Evolutionary conservation across 2,797 vertebrate species (phyloP).

Genomic region (Miichthys miiuy): DNA sequence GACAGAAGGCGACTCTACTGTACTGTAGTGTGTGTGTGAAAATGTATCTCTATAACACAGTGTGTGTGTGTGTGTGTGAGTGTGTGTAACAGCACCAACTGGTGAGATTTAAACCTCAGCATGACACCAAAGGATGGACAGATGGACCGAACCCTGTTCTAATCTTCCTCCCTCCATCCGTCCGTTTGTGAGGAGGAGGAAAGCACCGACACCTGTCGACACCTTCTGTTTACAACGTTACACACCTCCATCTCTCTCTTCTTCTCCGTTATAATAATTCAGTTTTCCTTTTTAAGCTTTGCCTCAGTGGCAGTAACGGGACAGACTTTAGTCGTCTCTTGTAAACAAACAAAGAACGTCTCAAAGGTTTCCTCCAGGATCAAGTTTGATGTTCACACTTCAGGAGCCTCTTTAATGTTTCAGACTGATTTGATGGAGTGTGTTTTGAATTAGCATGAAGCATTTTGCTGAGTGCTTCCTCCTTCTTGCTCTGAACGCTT

Average conservation of each 20-base stretch:
- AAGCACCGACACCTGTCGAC: slow-evolving; percentile 19
- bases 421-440: too few relatives aligned
- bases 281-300: too few relatives aligned
- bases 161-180: slow-evolving; percentile 24
- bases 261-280: not conserved
- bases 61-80: not conserved
- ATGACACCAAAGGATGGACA: slow-evolving; percentile 56
- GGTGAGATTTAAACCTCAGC: slow-evolving; percentile 50
- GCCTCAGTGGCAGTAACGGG: too few relatives aligned
- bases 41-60: not conserved
- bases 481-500: too few relatives aligned
- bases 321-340: too few relatives aligned
- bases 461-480: too few relatives aligned
- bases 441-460: too few relatives aligned
- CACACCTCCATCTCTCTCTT: not conserved
- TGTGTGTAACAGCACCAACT: slow-evolving; percentile 18
- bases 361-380: too few relatives aligned
- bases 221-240: slow-evolving; percentile 33
- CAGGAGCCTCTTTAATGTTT: too few relatives aligned
- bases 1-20: not conserved
- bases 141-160: slow-evolving; percentile 51
- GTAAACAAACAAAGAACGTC: too few relatives aligned
- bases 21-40: not conserved
- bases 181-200: slow-evolving; percentile 4
- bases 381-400: too few relatives aligned